These are phyloP conservation scores for Phyllotreta cruciferae DNA, from an alignment of 2,888 invertebrate species.

Conservation along the genomic window DNA sequence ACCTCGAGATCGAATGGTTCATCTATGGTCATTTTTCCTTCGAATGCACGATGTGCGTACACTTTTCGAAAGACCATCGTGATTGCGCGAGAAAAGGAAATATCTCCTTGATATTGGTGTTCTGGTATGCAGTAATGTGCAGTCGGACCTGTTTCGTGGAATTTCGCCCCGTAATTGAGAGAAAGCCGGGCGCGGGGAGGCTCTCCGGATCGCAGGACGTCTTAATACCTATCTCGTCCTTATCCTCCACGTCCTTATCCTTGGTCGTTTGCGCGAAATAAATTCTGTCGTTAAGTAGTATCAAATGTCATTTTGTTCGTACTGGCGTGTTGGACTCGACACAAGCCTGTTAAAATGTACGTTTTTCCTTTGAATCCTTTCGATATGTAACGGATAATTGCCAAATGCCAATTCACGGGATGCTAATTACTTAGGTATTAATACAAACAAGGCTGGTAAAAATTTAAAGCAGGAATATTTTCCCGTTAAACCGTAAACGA, in stretches of 20 bases:
- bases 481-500: too few species aligned
- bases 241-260: not conserved
- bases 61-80: constrained; percentile 29
- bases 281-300: constrained; percentile 15
- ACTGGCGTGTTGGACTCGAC: too few species aligned
- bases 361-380: too few species aligned
- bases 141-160: constrained; percentile 43
- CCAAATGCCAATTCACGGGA: too few species aligned
- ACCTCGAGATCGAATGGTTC: not conserved
- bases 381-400: too few species aligned
- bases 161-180: constrained; percentile 46
- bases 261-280: not conserved
- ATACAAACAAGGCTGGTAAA: too few species aligned
- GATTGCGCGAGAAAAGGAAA: constrained; percentile 38
- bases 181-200: constrained; percentile 12
- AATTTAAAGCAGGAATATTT: too few species aligned
- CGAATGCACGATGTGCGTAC: constrained; percentile 21
- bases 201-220: constrained; percentile 9
- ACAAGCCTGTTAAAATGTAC: too few species aligned
- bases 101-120: constrained; percentile 56
- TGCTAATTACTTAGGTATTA: too few species aligned
- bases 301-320: not conserved
- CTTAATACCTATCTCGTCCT: constrained; percentile 5
- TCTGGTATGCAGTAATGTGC: constrained; percentile 60
- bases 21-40: not conserved